These are phyloP conservation scores for Halesus radiatus DNA, from an alignment of 1,140 invertebrate species.

Conservation along the genomic window DNA sequence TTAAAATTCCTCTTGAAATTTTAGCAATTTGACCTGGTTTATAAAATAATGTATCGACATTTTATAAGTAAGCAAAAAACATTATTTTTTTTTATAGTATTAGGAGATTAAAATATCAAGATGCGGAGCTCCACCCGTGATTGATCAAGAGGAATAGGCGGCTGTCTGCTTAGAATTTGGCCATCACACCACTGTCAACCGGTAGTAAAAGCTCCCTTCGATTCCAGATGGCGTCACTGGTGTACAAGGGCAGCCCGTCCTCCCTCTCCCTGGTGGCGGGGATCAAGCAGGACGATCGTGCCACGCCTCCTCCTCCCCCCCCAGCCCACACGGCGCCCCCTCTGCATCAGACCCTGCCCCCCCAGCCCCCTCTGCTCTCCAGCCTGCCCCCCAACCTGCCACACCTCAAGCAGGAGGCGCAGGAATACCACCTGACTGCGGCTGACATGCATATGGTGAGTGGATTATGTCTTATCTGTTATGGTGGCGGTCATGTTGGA, in stretches of 20 bases:
- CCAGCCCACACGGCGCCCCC: conserved; percentile 38
- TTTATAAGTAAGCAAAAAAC: no score
- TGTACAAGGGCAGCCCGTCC: conserved; percentile 52
- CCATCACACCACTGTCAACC: no score
- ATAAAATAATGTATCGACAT: no score
- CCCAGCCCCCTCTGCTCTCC: background rate
- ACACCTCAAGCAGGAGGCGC: conserved; percentile 45
- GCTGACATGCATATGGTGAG: conserved; percentile 55
- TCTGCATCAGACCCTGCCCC: conserved; percentile 16
- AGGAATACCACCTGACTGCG: conserved; percentile 47
- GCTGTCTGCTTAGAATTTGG: background rate
- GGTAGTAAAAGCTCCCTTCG: no score
- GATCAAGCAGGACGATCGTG: conserved; percentile 39
- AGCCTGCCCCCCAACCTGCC: conserved; percentile 47
- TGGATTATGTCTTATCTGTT: background rate
- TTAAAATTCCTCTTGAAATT: no score
- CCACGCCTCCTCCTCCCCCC: conserved; percentile 55
- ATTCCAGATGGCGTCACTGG: conserved; percentile 49
- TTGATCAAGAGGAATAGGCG: background rate
- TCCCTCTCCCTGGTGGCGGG: conserved; percentile 39
- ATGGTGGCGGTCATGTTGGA: background rate
- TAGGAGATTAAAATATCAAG: background rate
- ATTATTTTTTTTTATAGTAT: no score
- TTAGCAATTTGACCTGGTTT: no score
- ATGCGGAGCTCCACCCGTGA: background rate